Percentiles rank a stretch among this genome's conserved stretches.
Evolutionary conservation across 2,888 invertebrate genomes (phyloP).

Genomic region (Encarsia formosa): DNA sequence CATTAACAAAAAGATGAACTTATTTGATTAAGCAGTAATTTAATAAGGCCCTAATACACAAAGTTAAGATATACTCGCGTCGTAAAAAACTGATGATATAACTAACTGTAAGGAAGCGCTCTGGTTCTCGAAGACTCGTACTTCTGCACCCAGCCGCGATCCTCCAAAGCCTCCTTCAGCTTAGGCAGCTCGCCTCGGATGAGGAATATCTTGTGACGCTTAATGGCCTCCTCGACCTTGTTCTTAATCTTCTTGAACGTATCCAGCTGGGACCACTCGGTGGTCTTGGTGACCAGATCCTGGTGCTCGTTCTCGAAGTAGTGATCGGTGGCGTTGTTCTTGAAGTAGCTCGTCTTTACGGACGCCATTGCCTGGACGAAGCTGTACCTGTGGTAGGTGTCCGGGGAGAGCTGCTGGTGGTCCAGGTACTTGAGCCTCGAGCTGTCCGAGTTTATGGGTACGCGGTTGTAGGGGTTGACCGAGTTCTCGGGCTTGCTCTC

Average conservation of each 20-base stretch:
- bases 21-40: too few species aligned
- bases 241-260: slow-evolving; percentile 35
- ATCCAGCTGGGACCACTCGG: slow-evolving; percentile 31
- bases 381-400: slow-evolving; percentile 20
- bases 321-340: not conserved
- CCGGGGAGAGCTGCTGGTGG: not conserved
- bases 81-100: too few species aligned
- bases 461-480: slow-evolving; percentile 40
- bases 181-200: slow-evolving; percentile 45
- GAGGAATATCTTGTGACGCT: slow-evolving; percentile 42
- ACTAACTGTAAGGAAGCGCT: slow-evolving; percentile 42
- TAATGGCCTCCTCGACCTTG: slow-evolving; percentile 37
- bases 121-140: slow-evolving; percentile 43
- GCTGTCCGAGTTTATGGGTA: slow-evolving; percentile 21
- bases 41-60: too few species aligned
- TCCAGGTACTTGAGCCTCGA: not conserved
- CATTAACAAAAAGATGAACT: too few species aligned
- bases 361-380: slow-evolving; percentile 16
- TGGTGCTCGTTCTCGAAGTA: not conserved
- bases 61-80: too few species aligned
- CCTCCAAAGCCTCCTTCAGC: slow-evolving; percentile 40
- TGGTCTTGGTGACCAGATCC: slow-evolving; percentile 24
- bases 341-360: slow-evolving; percentile 23
- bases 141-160: slow-evolving; percentile 45
- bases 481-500: slow-evolving; percentile 33